Evolutionary conservation across 2,113 vertebrate species (phyloP), one percentile per base, ranked within the genome.

Genomic region (Stercorarius parasiticus): DNA sequence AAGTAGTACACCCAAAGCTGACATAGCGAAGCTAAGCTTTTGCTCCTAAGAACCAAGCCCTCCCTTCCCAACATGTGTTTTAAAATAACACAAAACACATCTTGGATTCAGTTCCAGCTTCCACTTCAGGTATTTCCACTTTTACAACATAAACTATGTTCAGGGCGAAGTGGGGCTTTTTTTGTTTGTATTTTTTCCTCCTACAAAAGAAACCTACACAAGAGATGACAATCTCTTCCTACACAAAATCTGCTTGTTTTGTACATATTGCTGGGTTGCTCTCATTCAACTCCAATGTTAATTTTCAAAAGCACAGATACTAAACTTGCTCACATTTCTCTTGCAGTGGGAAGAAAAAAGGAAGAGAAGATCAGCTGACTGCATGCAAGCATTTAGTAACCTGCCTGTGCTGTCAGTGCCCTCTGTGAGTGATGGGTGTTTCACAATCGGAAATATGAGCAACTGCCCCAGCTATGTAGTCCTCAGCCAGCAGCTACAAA

Each of bases 361-460:
- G 30, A 36, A 52, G 47, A 58, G 55, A 62, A 73, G 47, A 90
- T 82, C 91, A 96, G 93, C 74, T 87, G 93, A 96, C 66, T 52
- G 61, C 8, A 1, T 58, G 80, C 19, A 50, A 92, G 91, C 70
- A 40, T 92, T 90, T 91, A 95, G 95, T 94, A 98, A 98, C 92
- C 88, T 96, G 92, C 77, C 88, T 88, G 56, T 30, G 73, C 88
- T 91, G 86, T 90, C 95, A 81, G 80, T 97, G 95, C 87, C 95
- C 94, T 95, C 61, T 1, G 4, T 70, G 74, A 94, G 85, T 30
- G 55, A 93, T 61, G 84, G 61, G 90, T 91, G 96, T 98, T 97
- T 98, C 97, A 97, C 93, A 96, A 97, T 81, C 22, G 1, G 56
- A 98, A 94, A 97, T 49, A 91, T 6, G 13, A 94, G 89, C 83